Evolutionary conservation across 2,113 vertebrate genomes (phyloP).

Genomic region (Barnardius zonarius): DNA sequence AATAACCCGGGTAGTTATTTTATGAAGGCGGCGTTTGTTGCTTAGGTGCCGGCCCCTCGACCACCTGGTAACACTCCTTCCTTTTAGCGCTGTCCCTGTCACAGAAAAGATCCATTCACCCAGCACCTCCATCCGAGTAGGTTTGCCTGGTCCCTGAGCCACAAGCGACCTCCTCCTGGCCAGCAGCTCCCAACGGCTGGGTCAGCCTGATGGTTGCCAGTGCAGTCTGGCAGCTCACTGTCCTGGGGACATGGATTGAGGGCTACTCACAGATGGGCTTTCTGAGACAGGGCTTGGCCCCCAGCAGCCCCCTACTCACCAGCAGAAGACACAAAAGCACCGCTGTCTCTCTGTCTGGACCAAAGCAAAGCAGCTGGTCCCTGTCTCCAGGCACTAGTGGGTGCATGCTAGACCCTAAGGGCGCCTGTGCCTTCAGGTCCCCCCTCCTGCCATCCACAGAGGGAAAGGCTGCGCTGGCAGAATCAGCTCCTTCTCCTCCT

Average conservation of each 20-base stretch:
- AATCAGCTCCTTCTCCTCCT: not conserved
- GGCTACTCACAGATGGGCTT: not conserved
- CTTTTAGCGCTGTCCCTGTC: not conserved
- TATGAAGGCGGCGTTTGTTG: conserved; percentile 47
- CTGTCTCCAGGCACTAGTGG: rapidly evolving
- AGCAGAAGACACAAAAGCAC: not conserved
- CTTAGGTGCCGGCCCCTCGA: not conserved
- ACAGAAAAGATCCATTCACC: conserved; percentile 58
- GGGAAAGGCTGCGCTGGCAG: not conserved
- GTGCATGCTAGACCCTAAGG: rapidly evolving
- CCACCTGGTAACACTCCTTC: conserved; percentile 52
- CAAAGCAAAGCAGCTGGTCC: not conserved
- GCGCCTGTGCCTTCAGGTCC: not conserved
- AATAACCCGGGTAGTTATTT: conserved; percentile 14
- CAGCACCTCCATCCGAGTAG: not conserved
- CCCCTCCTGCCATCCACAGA: rapidly evolving
- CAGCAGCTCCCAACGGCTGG: not conserved
- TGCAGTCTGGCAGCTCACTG: not conserved
- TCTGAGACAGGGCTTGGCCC: not conserved
- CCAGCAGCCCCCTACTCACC: not conserved
- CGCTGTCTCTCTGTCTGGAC: not conserved
- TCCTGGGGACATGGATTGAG: not conserved
- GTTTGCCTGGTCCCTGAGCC: not conserved
- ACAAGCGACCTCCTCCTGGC: not conserved
- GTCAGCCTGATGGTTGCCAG: not conserved